Conservation (phyloP, 2,888 invertebrate genomes). For the Temnothorax ravouxi region DNA sequence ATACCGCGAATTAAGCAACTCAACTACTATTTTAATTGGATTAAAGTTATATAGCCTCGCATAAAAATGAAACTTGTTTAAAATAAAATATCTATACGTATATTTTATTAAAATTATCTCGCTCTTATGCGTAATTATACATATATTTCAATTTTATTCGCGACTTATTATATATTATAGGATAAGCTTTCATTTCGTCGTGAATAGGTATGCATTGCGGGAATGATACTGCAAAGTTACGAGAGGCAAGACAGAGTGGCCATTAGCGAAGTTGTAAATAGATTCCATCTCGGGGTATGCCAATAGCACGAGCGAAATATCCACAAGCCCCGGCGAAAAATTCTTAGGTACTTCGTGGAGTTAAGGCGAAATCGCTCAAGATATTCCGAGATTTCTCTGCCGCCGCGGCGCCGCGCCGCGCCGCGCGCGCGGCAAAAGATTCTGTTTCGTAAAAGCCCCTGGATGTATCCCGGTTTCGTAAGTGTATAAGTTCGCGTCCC, state of each 20-base stretch:
- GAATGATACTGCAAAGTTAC: conserved; percentile 44
- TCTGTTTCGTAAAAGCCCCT: conserved; percentile 49
- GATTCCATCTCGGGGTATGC: conserved; percentile 45
- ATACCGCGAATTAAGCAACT: neutral
- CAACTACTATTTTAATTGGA: neutral
- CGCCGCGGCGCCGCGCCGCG: neutral
- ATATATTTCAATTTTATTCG: neutral
- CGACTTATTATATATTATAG: neutral
- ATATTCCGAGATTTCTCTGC: conserved; percentile 41
- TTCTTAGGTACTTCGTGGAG: conserved; percentile 44
- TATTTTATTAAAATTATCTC: neutral
- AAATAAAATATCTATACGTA: neutral
- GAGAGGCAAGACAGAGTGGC: conserved; percentile 54
- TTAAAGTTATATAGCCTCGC: neutral
- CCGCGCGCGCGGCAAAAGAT: conserved; percentile 30
- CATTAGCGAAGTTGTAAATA: conserved; percentile 57
- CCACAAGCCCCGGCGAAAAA: conserved; percentile 42
- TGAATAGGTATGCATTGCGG: neutral
- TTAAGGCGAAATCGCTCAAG: conserved; percentile 51
- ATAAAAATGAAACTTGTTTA: neutral
- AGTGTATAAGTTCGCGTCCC: conserved; percentile 64
- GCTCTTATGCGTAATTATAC: neutral
- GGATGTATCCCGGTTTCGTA: conserved; percentile 57
- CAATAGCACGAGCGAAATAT: conserved; percentile 53
- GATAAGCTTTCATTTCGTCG: conserved; percentile 1